A percentile compares a stretch with the other conserved stretches of the same genome.
phyloP scores from a whole-genome alignment of 1,140 invertebrate species.

The Lasaia peninsularis region DNA sequence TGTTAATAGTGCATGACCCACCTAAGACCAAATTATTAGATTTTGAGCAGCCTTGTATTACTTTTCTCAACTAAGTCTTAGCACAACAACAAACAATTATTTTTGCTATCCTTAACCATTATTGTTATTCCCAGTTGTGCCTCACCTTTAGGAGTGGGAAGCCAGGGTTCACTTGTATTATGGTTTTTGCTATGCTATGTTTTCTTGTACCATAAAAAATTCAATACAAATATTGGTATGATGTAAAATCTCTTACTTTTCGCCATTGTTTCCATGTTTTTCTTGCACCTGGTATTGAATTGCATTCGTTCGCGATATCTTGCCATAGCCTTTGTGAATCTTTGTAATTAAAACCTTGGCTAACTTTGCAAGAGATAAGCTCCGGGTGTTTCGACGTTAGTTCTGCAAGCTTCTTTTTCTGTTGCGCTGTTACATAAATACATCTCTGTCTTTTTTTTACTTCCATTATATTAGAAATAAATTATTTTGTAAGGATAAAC shows the following conservation, averaged over 20 bases:
- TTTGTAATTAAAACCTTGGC: slow-evolving; percentile 50
- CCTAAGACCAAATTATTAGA: too few species aligned
- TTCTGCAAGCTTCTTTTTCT: slow-evolving; percentile 64
- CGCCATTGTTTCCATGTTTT: slow-evolving; percentile 68
- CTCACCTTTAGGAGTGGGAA: too few species aligned
- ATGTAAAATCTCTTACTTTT: slow-evolving; percentile 41
- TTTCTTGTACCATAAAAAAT: too few species aligned
- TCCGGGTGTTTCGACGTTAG: slow-evolving; percentile 55
- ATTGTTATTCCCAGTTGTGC: too few species aligned
- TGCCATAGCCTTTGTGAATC: slow-evolving; percentile 60
- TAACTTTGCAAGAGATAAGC: slow-evolving; percentile 53
- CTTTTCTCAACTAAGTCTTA: too few species aligned
- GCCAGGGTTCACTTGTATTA: too few species aligned
- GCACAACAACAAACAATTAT: too few species aligned
- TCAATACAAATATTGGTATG: not conserved
- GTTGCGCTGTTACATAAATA: slow-evolving; percentile 50
- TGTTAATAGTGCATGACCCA: too few species aligned
- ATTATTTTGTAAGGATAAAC: too few species aligned
- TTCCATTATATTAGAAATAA: slow-evolving; percentile 38
- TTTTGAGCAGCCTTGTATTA: too few species aligned
- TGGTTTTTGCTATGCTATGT: too few species aligned
- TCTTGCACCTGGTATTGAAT: slow-evolving; percentile 53
- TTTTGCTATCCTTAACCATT: too few species aligned
- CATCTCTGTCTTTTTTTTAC: slow-evolving; percentile 46
- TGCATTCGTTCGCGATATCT: slow-evolving; percentile 57